phyloP scores from a whole-genome alignment of 2,113 vertebrate species.

The Ameiurus melas region DNA sequence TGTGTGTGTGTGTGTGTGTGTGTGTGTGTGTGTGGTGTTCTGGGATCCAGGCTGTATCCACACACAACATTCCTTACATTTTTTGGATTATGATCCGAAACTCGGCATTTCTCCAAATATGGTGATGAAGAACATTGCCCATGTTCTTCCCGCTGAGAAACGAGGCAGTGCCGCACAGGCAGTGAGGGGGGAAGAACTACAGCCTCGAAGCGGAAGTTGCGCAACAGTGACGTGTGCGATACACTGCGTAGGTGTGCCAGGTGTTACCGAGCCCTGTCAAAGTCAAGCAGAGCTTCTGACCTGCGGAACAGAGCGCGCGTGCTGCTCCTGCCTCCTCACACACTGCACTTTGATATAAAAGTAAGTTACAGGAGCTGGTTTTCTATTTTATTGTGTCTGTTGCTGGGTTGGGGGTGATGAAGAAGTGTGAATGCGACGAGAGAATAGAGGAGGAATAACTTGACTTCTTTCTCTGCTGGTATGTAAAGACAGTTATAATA shows the following conservation, averaged over 20 bases:
- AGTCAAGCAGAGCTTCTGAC: constrained; percentile 39
- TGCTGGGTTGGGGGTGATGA: not conserved
- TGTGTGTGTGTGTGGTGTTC: not conserved
- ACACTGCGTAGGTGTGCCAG: constrained; percentile 2
- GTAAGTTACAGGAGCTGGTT: not conserved
- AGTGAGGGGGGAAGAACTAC: too few relatives aligned
- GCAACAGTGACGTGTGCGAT: not conserved
- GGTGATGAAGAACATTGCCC: not conserved
- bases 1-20: not conserved
- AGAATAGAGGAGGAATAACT: not conserved
- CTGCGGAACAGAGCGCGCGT: not conserved
- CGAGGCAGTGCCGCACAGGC: not conserved
- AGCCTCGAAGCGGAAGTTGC: not conserved
- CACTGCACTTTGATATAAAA: not conserved
- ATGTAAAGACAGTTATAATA: not conserved
- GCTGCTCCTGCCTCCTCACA: not conserved
- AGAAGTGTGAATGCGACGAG: not conserved
- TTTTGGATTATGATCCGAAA: not conserved
- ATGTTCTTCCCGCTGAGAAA: not conserved
- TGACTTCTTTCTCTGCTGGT: too few relatives aligned
- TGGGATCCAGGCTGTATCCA: not conserved
- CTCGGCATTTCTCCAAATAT: constrained; percentile 34
- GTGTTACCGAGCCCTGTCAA: constrained; percentile 38
- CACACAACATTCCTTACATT: constrained; percentile 37
- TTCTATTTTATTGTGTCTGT: not conserved